Base-by-base conservation (phyloP, 2,888 invertebrate species). In the Drosophila anomalata region DNA sequence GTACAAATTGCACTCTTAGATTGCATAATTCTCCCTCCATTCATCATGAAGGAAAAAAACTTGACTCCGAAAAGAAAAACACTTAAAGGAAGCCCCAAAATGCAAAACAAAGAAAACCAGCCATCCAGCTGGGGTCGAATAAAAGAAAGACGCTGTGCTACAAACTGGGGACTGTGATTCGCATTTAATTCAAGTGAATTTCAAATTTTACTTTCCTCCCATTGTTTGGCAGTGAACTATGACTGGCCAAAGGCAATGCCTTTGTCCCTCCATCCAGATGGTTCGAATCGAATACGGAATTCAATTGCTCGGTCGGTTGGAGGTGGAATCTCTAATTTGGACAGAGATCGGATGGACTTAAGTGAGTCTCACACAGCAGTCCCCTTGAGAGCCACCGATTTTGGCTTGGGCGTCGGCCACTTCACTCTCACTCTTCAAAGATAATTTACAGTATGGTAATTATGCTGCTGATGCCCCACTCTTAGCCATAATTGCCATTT, bases 121-220 rank as follows among this genome's bases (percentile, higher is more conserved):
- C 44, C 42, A 68, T 56, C 70, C 69, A 67, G 54, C 66, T 42
- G n/a, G 39, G 50, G 31, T 39, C 36, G 31, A 51, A 46, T 33
- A 51, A 61, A 67, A 74, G 75, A 70, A 76, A 73, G 67, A 70
- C 50, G 48, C 63, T 54, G 24, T 47, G 52, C 46, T 67, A 33
- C 54, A 14, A 57, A 51, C 68, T 39, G 70, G 50, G 48, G 57
- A 31, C 67, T 44, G 48, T 78, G 78, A 80, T 89, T 89, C 87
- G 81, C 89, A 87, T 87, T 86, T 86, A 76, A 88, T 87, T 88
- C 78, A 87, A 87, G 78, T 88, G 85, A 88, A 88, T 88, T 78
- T 83, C 72, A 69, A 83, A 75, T 78, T 74, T 76, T 76, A 76
- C 76, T 88, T 55, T 55, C 57, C 63, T 68, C 83, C 77, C 58